These are phyloP conservation scores for Rachycentron canadum DNA, from an alignment of 2,797 vertebrate species.

Conservation along the genomic window DNA sequence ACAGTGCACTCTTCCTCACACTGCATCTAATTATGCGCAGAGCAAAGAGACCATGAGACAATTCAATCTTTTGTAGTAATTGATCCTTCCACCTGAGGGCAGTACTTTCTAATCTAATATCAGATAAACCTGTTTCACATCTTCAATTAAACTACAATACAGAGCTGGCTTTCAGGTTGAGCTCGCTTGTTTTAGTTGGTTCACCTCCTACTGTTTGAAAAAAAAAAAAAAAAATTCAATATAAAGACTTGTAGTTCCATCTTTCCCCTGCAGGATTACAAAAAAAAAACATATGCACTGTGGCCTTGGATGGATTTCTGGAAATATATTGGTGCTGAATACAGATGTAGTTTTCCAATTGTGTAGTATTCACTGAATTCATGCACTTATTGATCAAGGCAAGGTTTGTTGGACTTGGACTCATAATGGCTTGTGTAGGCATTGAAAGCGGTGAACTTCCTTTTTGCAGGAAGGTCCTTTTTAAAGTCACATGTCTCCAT, in stretches of 20 bases:
- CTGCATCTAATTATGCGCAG: conserved; percentile 70
- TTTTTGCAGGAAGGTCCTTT: conserved; percentile 6
- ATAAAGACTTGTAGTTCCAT: conserved; percentile 50
- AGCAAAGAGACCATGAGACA: conserved; percentile 70
- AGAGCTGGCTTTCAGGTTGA: conserved; percentile 56
- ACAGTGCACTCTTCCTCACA: conserved; percentile 25
- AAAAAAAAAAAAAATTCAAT: conserved; percentile 11
- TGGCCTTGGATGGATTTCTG: conserved; percentile 10
- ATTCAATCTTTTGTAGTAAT: conserved; percentile 84
- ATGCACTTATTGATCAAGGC: not conserved
- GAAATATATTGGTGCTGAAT: conserved; percentile 14
- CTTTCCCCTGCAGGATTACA: conserved; percentile 46
- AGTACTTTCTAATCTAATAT: conserved; percentile 87
- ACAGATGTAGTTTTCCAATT: not conserved
- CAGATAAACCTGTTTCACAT: conserved; percentile 78
- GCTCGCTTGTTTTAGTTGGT: conserved; percentile 52
- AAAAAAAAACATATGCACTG: conserved; percentile 23
- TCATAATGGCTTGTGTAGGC: not conserved
- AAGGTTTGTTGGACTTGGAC: not conserved
- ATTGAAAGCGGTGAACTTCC: conserved; percentile 13
- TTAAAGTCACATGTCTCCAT: not conserved
- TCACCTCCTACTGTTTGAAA: conserved; percentile 36
- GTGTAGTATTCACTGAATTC: not conserved
- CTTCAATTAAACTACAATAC: conserved; percentile 78
- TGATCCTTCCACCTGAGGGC: conserved; percentile 87